phyloP scores from a whole-genome alignment of 2,888 invertebrate genomes.

The Amiota mariae region DNA sequence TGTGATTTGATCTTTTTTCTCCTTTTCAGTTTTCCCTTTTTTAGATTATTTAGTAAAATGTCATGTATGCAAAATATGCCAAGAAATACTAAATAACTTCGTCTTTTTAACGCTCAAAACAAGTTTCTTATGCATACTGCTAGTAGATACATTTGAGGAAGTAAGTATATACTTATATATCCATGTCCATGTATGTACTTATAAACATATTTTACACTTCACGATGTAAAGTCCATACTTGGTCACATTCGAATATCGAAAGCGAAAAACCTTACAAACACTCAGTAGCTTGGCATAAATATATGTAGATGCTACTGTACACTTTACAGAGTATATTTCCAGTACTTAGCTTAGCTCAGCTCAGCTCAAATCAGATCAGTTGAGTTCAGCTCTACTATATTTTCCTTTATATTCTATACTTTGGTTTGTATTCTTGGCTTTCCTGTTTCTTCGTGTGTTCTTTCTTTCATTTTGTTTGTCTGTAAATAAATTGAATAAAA shows the following conservation, averaged over 20 bases:
- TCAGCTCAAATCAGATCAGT: too few species aligned
- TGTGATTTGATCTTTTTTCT: background rate
- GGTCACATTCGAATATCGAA: background rate
- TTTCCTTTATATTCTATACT: too few species aligned
- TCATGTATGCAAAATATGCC: conserved; percentile 23
- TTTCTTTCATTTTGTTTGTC: background rate
- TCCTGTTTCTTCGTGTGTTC: background rate
- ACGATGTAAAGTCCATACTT: background rate
- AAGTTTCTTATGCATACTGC: background rate
- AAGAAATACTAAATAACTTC: conserved; percentile 23
- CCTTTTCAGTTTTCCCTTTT: background rate
- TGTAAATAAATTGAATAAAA: conserved; percentile 32
- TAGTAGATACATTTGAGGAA: background rate
- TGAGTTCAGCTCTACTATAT: too few species aligned
- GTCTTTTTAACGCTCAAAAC: background rate
- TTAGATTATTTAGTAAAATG: background rate
- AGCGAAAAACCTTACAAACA: background rate
- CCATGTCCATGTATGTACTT: background rate
- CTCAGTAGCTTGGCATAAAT: background rate
- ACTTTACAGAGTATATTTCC: background rate
- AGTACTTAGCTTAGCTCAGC: background rate
- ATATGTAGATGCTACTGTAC: background rate
- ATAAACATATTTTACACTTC: conserved; percentile 24
- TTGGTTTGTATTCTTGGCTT: background rate
- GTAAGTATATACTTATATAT: conserved; percentile 17